Base-by-base conservation (phyloP, 2,888 invertebrate species). In the Pseudeuparius sepicola region DNA sequence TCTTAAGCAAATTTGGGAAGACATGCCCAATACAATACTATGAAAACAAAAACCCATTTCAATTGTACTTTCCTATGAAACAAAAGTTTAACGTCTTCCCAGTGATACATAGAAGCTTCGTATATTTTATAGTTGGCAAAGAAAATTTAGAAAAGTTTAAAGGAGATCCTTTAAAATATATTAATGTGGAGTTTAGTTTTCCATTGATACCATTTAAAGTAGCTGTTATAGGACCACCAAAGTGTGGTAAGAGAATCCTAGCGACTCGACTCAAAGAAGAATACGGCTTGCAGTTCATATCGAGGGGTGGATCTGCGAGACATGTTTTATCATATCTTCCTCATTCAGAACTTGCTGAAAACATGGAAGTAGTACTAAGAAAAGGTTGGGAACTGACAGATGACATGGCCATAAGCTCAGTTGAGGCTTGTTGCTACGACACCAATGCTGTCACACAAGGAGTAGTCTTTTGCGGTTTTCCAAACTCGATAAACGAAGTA, bases 1-100 rank as follows among this genome's bases (percentile, higher is more conserved):
- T 77, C 41, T 52, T 71, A 12, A 79, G 78, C 52, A 68, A 69
- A 45, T 79, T 77, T 54, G 68, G 72, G 13, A 65, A 69, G 34
- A 66, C 70, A 48, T 78, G 79, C 52, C 80, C 80, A 1, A 77
- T 80, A 1, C 69, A 72, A 48, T 59, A 73, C 30, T 64, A 54
- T 48, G 64, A 70, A 46, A 61, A 68, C 39, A 57, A 64, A 23
- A 54, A 63, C 34, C 59, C 67, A 1, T 53, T 73, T 36, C 63
- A 70, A 50, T 64, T 68, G 49, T 75, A 65, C 51, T 57, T 63
- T 35, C 58, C 67, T 6, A 51, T 56, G 32, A 66, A 64, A 48
- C 50, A 52, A 14, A 60, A 55, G 20, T 57, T 58, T 26, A 57
- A 63, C 24, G 49, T 75, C 11, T 72, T 57, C 56, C 67, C 78